Evolutionary conservation across 2,113 vertebrate genomes (phyloP), one percentile per base, ranked within the genome.

Genomic region (Eretmochelys imbricata): DNA sequence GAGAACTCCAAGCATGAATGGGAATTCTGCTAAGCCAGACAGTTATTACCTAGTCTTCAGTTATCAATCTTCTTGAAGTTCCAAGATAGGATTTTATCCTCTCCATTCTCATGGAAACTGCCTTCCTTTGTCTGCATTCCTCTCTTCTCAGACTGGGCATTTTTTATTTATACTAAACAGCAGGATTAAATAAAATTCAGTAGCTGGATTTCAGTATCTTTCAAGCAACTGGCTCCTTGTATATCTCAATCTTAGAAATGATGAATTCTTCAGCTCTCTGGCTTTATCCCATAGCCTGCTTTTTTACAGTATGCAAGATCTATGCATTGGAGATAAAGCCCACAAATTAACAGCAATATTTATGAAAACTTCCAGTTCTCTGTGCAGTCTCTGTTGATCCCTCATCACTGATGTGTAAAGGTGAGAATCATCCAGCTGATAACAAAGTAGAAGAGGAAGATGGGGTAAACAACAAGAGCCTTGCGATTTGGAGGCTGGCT

Each of bases 341-440:
- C 89, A 82, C 1, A 11, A 11, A 84, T 85, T n/a, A 89, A 76
- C 48, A 97, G 90, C 93, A 90, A 80, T 0, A 0, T 78, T 54
- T 88, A 24, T 38, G 57, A 59, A 75, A 96, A 82, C n/a, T 57
- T 94, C 96, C 54, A 89, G 82, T 95, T 92, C 92, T 4, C 0
- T 51, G 90, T 81, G 88, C 25, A 94, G 95, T 93, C 96, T 90
- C 82, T 86, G 20, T 25, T 16, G 69, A 4, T 25, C 8, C 17
- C 35, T 20, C 75, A 48, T 98, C 96, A 96, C 95, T 98, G 93
- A 0, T 98, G 98, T 2, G 98, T 98, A 35, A 99, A 99, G 76
- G 99, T 99, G 95, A 99, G 98, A 92, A 99, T 98, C 98, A 99
- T 99, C 99, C 99, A 99, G 80, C 99, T 99, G 94, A 99, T 99